Base-by-base conservation (phyloP, 2,888 invertebrate species). In the Spilosoma lubricipeda region DNA sequence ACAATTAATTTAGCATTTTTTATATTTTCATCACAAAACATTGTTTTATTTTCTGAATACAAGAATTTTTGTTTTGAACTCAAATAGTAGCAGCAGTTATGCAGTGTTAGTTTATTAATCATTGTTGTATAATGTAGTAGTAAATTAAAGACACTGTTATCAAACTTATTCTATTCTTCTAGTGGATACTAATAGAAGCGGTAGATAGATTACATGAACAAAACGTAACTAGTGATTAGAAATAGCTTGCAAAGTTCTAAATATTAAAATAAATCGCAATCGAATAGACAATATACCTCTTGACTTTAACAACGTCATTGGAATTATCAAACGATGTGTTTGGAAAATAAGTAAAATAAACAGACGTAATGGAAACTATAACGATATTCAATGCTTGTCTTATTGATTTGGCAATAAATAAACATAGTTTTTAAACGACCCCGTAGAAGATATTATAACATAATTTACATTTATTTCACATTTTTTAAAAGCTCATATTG, bases 401-500 rank as follows among this genome's bases (percentile, higher is more conserved):
- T 18, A 63, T 5, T 30, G 30, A 63, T 30, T 63, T 63, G 27
- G 4, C 63, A 63, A 30, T 63, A 63, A 59, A 30, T 18, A 15
- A 63, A 63, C 30, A 63, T 30, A 63, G 30, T 63, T 30, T 7
- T 63, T 59, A 59, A 48, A 33, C 8, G 30, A 63, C 18, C 27
- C 27, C 30, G 18, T 63, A 30, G 27, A 67, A 18, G 23, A 33
- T 67, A 48, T 45, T 63, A 30, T 48, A 33, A 67, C 30, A 20
- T 23, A 67, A 33, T 67, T 67, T 3, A 42, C 3, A 27, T 27
- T 42, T 36, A 7, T 27, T 48, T 13, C 9, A n/a, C 23, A 23
- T 36, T 45, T n/a, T 42, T 45, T 67, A 65, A 65, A 72, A 59
- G 74, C 77, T 77, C 74, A 71, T 72, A 64, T 36, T 73, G 67